Percentiles rank a stretch among this genome's conserved stretches.
phyloP scores from a whole-genome alignment of 2,888 invertebrate genomes.

The Muschampia plurimacula region DNA sequence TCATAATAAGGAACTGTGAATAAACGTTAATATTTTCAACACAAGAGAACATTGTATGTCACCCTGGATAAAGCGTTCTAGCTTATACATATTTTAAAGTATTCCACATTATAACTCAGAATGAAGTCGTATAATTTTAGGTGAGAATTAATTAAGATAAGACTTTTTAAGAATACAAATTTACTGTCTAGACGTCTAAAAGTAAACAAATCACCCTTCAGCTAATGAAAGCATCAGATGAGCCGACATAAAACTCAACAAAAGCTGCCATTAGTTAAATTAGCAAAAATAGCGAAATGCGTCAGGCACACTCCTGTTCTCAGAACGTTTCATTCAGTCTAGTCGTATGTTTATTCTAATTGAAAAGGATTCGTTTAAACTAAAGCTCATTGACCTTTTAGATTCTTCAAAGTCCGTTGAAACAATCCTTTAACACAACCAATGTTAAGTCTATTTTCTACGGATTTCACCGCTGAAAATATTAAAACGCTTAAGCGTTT shows the following conservation, averaged over 20 bases:
- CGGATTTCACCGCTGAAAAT: no score
- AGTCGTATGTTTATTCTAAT: neutral
- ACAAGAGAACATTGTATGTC: neutral
- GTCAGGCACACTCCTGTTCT: neutral
- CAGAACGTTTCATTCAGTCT: slow-evolving; percentile 19
- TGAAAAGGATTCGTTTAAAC: neutral
- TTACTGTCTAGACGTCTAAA: neutral
- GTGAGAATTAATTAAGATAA: neutral
- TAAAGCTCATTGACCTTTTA: neutral
- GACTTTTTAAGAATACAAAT: neutral
- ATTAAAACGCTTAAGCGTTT: no score
- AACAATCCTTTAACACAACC: no score
- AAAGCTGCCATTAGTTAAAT: slow-evolving; percentile 27
- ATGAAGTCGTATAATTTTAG: no score
- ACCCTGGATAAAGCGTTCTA: no score
- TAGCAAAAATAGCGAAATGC: slow-evolving; percentile 21
- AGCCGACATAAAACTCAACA: slow-evolving; percentile 2
- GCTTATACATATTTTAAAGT: no score
- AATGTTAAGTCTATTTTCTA: no score
- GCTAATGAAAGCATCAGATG: neutral
- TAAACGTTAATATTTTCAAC: no score
- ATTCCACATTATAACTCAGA: no score
- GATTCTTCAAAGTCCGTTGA: no score
- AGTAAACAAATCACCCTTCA: neutral
- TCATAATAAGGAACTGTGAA: no score